Evolutionary conservation across 2,888 invertebrate species (phyloP).

Genomic region (Tetheella fluctuosa): DNA sequence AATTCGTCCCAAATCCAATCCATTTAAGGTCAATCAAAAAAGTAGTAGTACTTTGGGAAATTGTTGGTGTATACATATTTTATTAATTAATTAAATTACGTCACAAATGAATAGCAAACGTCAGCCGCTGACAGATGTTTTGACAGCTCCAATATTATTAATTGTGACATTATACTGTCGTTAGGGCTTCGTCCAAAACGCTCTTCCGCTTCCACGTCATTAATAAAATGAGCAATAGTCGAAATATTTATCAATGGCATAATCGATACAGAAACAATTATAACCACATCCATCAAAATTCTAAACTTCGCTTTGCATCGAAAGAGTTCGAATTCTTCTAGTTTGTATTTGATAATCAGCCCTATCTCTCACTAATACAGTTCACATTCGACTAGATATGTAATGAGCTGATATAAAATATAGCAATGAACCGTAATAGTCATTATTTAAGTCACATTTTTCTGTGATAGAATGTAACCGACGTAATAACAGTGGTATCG

Average conservation of each 20-base stretch:
- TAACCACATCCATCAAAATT: conserved; percentile 83
- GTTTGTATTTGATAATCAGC: conserved; percentile 41
- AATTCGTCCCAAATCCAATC: no score
- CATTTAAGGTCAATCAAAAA: no score
- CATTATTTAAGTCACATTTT: conserved; percentile 48
- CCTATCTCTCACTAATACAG: conserved; percentile 44
- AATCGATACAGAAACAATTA: conserved; percentile 85
- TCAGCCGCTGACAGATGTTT: conserved; percentile 76
- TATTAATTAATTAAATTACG: conserved; percentile 63
- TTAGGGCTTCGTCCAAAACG: conserved; percentile 70
- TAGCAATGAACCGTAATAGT: conserved; percentile 32
- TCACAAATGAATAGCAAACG: conserved; percentile 62
- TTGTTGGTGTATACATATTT: conserved; percentile 14
- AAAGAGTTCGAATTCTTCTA: conserved; percentile 54
- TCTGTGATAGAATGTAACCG: conserved; percentile 30
- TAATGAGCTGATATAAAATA: conserved; percentile 17
- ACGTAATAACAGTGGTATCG: conserved; percentile 65
- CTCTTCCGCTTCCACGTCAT: conserved; percentile 82
- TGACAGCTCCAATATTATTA: conserved; percentile 81
- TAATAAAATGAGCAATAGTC: conserved; percentile 84
- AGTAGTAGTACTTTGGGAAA: neutral
- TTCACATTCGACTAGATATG: conserved; percentile 44
- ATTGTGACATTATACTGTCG: conserved; percentile 80
- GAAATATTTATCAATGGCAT: conserved; percentile 84
- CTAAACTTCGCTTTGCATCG: conserved; percentile 65